These are phyloP conservation scores for Macroramphosus scolopax DNA, from an alignment of 2,797 vertebrate species.

Conservation along the genomic window DNA sequence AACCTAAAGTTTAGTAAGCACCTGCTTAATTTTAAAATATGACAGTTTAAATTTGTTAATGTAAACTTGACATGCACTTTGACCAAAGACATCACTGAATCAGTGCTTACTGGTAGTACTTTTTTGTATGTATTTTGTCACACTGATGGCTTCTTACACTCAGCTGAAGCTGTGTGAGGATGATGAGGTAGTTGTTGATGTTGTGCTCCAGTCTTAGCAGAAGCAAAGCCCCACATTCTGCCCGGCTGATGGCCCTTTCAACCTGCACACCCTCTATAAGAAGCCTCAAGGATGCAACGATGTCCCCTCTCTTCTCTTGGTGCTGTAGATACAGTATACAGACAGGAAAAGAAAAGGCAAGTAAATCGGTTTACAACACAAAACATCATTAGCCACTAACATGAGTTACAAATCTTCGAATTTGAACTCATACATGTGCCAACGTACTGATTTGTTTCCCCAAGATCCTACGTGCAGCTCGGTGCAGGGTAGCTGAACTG, in stretches of 20 bases:
- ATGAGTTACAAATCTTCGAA: too few species aligned
- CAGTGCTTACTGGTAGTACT: neutral
- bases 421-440: conserved; percentile 27
- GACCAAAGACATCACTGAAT: conserved; percentile 14
- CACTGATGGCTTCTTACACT: conserved; percentile 49
- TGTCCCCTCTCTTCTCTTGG: conserved; percentile 67
- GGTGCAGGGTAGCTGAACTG: conserved; percentile 65
- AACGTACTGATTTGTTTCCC: conserved; percentile 73
- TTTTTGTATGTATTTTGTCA: conserved; percentile 6
- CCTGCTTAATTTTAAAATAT: too few species aligned
- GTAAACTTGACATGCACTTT: too few species aligned
- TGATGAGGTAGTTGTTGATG: conserved; percentile 71
- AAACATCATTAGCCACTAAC: too few species aligned
- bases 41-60: too few species aligned
- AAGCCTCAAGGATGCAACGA: conserved; percentile 63
- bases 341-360: neutral
- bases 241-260: conserved; percentile 33
- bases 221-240: conserved; percentile 54
- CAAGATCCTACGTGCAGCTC: conserved; percentile 69
- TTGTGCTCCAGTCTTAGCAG: conserved; percentile 69
- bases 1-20: too few species aligned
- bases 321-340: conserved; percentile 56
- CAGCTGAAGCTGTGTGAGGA: conserved; percentile 65
- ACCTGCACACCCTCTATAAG: conserved; percentile 60
- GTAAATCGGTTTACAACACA: too few species aligned